phyloP scores from a whole-genome alignment of 2,113 vertebrate genomes.

The Speoplatyrhinus poulsoni region DNA sequence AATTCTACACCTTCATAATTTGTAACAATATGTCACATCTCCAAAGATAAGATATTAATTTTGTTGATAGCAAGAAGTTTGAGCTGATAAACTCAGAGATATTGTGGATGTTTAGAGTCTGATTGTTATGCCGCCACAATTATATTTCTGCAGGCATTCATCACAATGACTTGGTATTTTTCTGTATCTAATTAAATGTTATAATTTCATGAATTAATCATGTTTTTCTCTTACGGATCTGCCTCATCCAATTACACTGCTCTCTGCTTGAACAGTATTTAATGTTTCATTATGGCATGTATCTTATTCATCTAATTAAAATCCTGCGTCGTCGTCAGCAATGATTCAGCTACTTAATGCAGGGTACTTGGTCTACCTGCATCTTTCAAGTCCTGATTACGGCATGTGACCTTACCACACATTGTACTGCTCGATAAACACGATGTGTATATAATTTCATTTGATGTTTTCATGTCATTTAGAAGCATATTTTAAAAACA shows the following conservation, averaged over 20 bases:
- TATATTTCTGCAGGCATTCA: conserved; percentile 40
- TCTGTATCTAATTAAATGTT: conserved; percentile 48
- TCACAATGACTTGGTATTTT: conserved; percentile 34
- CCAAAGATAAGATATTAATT: conserved; percentile 24
- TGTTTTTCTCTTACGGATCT: conserved; percentile 47
- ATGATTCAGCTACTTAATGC: conserved; percentile 28
- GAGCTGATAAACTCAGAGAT: conserved; percentile 21
- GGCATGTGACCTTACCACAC: conserved; percentile 10
- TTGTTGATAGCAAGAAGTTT: conserved; percentile 19
- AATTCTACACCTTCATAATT: not conserved
- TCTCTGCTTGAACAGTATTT: conserved; percentile 56
- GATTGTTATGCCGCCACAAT: conserved; percentile 46
- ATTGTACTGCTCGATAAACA: not conserved
- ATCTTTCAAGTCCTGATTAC: conserved; percentile 16
- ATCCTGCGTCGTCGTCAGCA: conserved; percentile 19
- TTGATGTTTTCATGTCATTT: not conserved
- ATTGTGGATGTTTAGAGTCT: conserved; percentile 34
- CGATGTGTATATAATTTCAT: not conserved
- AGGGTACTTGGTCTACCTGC: conserved; percentile 24
- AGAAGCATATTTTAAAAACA: no score
- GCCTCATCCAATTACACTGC: conserved; percentile 59
- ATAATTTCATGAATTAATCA: conserved; percentile 56
- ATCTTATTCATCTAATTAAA: conserved; percentile 52
- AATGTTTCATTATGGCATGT: conserved; percentile 42
- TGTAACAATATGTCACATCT: conserved; percentile 10